Percentiles rank a stretch among this genome's conserved stretches.
These are phyloP conservation scores for Serilophus lunatus DNA, from an alignment of 2,113 vertebrate genomes.

Conservation along the genomic window DNA sequence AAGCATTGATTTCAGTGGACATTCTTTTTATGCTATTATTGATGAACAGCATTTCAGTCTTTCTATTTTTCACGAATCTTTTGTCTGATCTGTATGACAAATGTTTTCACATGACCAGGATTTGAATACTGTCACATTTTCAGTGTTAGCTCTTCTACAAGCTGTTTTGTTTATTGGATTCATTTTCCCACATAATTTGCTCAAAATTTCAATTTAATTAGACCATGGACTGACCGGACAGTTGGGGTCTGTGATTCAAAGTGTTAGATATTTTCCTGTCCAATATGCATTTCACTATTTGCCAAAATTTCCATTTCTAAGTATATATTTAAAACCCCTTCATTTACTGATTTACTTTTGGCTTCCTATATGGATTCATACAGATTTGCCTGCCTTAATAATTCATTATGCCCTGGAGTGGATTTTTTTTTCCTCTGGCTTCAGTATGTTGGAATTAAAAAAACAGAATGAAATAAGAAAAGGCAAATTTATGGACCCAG, in stretches of 20 bases:
- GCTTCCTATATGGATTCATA: not conserved
- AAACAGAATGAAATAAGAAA: conserved; percentile 10
- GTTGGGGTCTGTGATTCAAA: not conserved
- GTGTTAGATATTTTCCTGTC: not conserved
- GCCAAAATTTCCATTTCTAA: not conserved
- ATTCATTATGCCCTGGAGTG: conserved; percentile 18
- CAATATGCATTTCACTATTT: not conserved
- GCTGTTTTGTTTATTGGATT: not conserved
- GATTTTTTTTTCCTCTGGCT: not conserved
- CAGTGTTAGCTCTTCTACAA: not conserved
- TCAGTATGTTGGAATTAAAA: not conserved
- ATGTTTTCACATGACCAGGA: not conserved
- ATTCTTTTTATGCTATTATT: not conserved
- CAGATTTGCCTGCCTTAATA: conserved; percentile 15
- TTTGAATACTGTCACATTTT: not conserved
- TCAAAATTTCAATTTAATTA: not conserved
- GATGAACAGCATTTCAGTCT: not conserved
- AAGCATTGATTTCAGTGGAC: not conserved
- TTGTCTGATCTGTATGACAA: not conserved
- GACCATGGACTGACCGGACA: not conserved
- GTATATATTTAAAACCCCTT: not conserved
- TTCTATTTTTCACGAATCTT: not conserved
- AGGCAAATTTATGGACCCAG: not conserved
- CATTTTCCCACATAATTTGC: not conserved
- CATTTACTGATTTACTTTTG: conserved; percentile 37